phyloP scores from a whole-genome alignment of 1,140 invertebrate species.

The Leptopilina clavipes region DNA sequence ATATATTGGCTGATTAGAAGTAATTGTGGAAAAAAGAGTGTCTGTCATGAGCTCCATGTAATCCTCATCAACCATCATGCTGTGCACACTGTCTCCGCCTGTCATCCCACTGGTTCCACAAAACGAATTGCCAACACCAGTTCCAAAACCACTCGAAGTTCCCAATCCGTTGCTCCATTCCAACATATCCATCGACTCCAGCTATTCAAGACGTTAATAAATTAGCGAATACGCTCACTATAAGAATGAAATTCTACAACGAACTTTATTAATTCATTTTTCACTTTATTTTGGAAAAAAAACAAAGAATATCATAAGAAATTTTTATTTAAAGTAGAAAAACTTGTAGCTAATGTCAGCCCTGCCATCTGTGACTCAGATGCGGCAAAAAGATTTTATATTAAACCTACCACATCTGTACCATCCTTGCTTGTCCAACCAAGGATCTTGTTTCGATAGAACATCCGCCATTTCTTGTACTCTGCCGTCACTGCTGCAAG shows the following conservation, averaged over 20 bases:
- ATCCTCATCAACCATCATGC: constrained; percentile 89
- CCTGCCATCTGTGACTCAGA: no score
- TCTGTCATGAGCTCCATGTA: constrained; percentile 93
- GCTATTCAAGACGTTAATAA: constrained; percentile 71
- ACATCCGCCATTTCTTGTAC: constrained; percentile 99
- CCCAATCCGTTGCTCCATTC: constrained; percentile 78
- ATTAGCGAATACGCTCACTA: no score
- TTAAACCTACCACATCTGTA: constrained; percentile 81
- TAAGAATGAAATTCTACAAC: no score
- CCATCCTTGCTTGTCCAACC: constrained; percentile 84
- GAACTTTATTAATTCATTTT: no score
- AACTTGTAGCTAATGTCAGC: no score
- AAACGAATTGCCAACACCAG: constrained; percentile 56
- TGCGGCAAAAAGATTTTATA: no score
- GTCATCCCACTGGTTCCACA: constrained; percentile 71
- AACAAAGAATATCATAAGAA: no score
- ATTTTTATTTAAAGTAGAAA: no score
- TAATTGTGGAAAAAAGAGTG: constrained; percentile 91
- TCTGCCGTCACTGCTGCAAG: constrained; percentile 97
- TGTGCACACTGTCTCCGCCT: constrained; percentile 79
- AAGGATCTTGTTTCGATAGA: constrained; percentile 89
- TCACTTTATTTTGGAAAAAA: no score
- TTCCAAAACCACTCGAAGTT: constrained; percentile 58
- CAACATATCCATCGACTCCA: constrained; percentile 86
- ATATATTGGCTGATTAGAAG: constrained; percentile 91